Base-by-base conservation (phyloP, 2,797 vertebrate genomes). In the Hippoglossus hippoglossus region DNA sequence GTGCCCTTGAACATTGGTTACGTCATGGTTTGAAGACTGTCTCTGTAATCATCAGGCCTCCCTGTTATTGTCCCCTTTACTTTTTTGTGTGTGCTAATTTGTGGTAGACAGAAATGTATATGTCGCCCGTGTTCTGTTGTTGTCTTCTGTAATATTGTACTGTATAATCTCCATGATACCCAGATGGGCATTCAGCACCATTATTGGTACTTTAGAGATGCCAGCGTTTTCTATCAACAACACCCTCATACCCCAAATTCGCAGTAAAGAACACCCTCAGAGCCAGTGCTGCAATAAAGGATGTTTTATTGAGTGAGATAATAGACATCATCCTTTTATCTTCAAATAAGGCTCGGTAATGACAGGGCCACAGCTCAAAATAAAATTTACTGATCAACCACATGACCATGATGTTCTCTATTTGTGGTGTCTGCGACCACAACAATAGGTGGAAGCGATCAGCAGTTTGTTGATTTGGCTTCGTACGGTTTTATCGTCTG, bases 161-260 rank as follows among this genome's bases (percentile, higher is more conserved):
- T 47, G 31, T 66, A 13, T 56, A 63, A 68, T 63, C 50, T 44
- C 34, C 19, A 39, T 36, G 25, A 64, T n/a, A 62, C 49, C 68
- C 71, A 18, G 57, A 80, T 62, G 67, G 80, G 47, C 61, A 80
- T 82, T 80, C 66, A 34, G 56, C 1, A 9, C 50, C 39, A 74
- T 87, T 84, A 74, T 71, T 66, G 53, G 21, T 44, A 50, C 54
- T 75, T 70, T 31, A 68, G 24, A 73, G 71, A 69, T 59, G 73
- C 63, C 12, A 24, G 60, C 53, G 49, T 39, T 59, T 53, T 54
- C 49, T 49, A 71, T 71, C 54, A 75, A 62, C 75, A 85, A 70
- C 64, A 54, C 31, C n/a, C 67, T 72, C 36, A 63, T 49, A 68
- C 52, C 28, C 60, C 34, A 68, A 58, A 63, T 71, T 72, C 39